A percentile compares a stretch with the other conserved stretches of the same genome.
Evolutionary conservation across 2,888 invertebrate species (phyloP).

Genomic region (Microchrysa polita): DNA sequence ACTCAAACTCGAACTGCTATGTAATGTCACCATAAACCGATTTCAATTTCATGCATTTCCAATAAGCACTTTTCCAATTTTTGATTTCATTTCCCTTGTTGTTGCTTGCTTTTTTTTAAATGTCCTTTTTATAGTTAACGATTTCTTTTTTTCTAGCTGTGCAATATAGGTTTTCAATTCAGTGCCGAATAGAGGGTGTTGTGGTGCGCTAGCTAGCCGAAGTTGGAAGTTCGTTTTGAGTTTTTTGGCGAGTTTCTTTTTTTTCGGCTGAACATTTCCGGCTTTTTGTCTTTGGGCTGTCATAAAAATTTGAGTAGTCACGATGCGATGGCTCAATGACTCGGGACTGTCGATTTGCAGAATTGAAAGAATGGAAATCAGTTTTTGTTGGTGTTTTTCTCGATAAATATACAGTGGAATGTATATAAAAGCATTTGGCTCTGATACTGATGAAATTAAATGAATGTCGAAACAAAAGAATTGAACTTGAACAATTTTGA

Average conservation of each 20-base stretch:
- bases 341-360: too few species aligned
- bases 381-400: too few species aligned
- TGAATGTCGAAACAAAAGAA: constrained; percentile 45
- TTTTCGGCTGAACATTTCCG: not conserved
- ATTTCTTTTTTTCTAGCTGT: too few species aligned
- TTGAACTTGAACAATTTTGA: constrained; percentile 47
- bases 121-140: too few species aligned
- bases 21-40: constrained; percentile 46
- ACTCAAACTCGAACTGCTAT: too few species aligned
- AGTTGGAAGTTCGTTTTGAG: too few species aligned
- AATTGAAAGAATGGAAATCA: too few species aligned
- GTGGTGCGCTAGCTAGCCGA: too few species aligned
- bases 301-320: constrained; percentile 49
- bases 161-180: too few species aligned
- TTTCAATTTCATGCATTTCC: constrained; percentile 49
- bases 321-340: constrained; percentile 46
- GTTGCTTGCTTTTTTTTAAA: too few species aligned
- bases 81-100: constrained; percentile 32
- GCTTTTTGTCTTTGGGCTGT: constrained; percentile 37
- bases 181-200: too few species aligned
- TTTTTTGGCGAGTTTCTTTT: not conserved
- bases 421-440: constrained; percentile 46
- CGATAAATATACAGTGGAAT: not conserved
- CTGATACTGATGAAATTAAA: constrained; percentile 12
- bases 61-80: constrained; percentile 44